Evolutionary conservation across 1,140 invertebrate genomes (phyloP).

Genomic region (Odontomachus brunneus): DNA sequence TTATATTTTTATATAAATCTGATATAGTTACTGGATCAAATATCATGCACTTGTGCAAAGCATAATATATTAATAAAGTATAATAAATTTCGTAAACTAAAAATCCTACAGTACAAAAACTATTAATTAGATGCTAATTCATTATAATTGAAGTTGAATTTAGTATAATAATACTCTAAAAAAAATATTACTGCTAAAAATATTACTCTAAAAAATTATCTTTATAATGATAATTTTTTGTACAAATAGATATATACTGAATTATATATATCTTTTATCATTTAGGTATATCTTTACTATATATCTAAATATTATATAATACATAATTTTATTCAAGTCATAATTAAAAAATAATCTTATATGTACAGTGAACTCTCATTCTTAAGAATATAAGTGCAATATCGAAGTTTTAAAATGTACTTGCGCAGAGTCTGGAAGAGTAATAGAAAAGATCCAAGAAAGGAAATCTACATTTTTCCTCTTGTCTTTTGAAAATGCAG

Average conservation of each 20-base stretch:
- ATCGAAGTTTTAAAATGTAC: neutral
- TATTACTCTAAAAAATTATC: too few species aligned
- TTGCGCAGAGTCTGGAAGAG: too few species aligned
- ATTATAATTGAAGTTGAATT: conserved; percentile 13
- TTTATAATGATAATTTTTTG: neutral
- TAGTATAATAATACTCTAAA: neutral
- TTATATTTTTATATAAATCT: conserved; percentile 12
- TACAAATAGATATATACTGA: conserved; percentile 19
- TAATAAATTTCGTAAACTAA: neutral
- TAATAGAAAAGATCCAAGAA: neutral
- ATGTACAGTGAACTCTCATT: too few species aligned
- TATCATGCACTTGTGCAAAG: conserved; percentile 3
- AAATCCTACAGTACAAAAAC: neutral
- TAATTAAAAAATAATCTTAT: too few species aligned
- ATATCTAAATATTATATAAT: neutral
- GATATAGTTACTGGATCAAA: neutral
- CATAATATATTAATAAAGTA: neutral
- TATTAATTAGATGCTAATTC: neutral
- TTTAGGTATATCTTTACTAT: too few species aligned
- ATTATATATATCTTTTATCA: too few species aligned
- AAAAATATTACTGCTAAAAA: conserved; percentile 3
- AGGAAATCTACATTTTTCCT: neutral
- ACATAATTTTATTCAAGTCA: neutral
- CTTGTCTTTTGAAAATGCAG: conserved; percentile 2
- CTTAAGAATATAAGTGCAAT: too few species aligned